Conservation (phyloP, 2,113 vertebrate genomes). For the Mohoua ochrocephala region DNA sequence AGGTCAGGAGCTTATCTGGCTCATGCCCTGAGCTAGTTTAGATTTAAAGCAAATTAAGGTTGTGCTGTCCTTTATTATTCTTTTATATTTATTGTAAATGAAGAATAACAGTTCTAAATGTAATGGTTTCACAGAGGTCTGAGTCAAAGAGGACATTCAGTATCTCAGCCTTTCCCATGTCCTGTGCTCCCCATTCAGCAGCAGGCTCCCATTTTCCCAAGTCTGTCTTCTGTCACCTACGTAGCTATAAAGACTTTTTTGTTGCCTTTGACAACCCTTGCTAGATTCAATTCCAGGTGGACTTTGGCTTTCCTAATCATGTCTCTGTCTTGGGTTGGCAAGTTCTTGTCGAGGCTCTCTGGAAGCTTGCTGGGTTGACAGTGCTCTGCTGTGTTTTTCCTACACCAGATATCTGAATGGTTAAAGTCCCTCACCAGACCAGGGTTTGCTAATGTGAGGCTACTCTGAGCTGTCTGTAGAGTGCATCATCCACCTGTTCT, state of each 20-base stretch:
- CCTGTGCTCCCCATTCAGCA: neutral
- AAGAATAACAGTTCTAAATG: neutral
- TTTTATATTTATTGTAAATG: neutral
- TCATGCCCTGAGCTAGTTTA: neutral
- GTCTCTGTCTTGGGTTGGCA: neutral
- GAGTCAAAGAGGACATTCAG: neutral
- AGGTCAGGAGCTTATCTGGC: neutral
- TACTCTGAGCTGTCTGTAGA: neutral
- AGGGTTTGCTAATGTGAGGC: neutral
- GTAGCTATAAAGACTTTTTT: neutral
- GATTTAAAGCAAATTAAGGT: neutral
- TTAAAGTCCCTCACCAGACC: neutral
- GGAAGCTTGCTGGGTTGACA: neutral
- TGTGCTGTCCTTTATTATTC: neutral
- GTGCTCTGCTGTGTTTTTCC: neutral
- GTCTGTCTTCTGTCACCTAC: neutral
- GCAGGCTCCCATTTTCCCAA: neutral
- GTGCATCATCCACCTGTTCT: neutral
- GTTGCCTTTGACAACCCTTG: neutral
- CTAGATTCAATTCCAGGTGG: neutral
- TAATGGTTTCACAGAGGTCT: neutral
- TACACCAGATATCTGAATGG: neutral
- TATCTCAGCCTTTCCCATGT: neutral
- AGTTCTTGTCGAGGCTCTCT: rapidly evolving
- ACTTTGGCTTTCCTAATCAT: neutral